Base-by-base conservation (phyloP, 1,140 invertebrate species). In the Sycophila sp. region DNA sequence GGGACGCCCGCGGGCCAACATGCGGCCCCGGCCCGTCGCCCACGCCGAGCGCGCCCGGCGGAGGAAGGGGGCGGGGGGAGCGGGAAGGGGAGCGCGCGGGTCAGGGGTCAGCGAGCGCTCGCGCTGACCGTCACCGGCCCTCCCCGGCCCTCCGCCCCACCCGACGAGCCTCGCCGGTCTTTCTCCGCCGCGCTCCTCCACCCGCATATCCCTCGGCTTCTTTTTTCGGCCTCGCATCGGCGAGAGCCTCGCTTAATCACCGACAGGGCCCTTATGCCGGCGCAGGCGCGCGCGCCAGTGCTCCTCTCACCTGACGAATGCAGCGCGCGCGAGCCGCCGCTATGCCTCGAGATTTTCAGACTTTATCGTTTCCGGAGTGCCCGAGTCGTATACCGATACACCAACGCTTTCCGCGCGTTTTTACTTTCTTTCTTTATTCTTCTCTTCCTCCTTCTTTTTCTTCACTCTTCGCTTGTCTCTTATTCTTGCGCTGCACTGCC, bases 1-100 rank as follows among this genome's bases (percentile, higher is more conserved):
- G 72, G 82, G 84, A 85, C 82, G 83, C 83, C 85, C 85, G 84
- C 82, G 84, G 85, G 84, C 83, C 81, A 85, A 83, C 81, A 80
- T 81, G 81, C 80, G 80, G 80, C 79, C 78, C 74, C 72, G 77
- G 76, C 74, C 80, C 78, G 78, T 84, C 83, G 83, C 83, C 82
- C 83, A 85, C 83, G 83, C 83, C 73, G 70, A 32, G 64, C 75
- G 69, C 53, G 69, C 56, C 13, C 17, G 1, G 15, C 42, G 42
- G 42, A n/a, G n/a, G n/a, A 47, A 47, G 30, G 34, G 11, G 22
- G 38, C 58, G 17, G 28, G 30, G 8, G 22, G 34, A 30, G 38
- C 40, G 38, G 36, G 38, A 30, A 40, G 10, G 34, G 58, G 36
- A 60, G 67, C 76, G 72, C 73, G n/a, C 71, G 77, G 84, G 84